phyloP scores from a whole-genome alignment of 2,888 invertebrate species.

The Penaeus monodon region DNA sequence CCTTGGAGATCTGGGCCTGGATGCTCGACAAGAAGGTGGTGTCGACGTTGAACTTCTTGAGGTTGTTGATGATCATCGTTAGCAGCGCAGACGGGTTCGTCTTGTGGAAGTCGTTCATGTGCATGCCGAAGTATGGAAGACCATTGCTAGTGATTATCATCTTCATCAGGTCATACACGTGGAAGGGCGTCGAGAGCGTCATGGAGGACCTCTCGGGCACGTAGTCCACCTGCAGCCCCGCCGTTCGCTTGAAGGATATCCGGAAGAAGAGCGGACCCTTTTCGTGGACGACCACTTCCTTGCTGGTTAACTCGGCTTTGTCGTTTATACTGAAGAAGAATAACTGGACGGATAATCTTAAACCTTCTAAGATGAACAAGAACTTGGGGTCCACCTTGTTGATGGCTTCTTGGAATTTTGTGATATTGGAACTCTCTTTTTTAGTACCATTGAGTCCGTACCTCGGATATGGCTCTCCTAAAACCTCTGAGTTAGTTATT shows the following conservation, averaged over 20 bases:
- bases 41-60: constrained; percentile 59
- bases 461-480: constrained; percentile 44
- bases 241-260: constrained; percentile 48
- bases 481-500: constrained; percentile 29
- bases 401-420: constrained; percentile 45
- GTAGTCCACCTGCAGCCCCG: constrained; percentile 52
- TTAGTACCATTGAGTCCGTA: constrained; percentile 24
- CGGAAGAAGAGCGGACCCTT: constrained; percentile 59
- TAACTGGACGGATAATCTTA: constrained; percentile 56
- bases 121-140: constrained; percentile 55
- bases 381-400: constrained; percentile 51
- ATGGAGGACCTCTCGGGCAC: constrained; percentile 48
- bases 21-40: constrained; percentile 56
- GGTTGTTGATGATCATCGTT: constrained; percentile 54
- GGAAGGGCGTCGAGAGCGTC: constrained; percentile 53
- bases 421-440: constrained; percentile 29
- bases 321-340: constrained; percentile 60
- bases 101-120: constrained; percentile 59
- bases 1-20: constrained; percentile 51
- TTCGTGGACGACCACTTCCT: constrained; percentile 52
- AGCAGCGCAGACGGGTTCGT: constrained; percentile 60
- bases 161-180: constrained; percentile 61
- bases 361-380: constrained; percentile 55
- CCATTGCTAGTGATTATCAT: constrained; percentile 53
- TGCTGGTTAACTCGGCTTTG: constrained; percentile 1